phyloP scores from a whole-genome alignment of 1,140 invertebrate genomes.

The Listronotus bonariensis region DNA sequence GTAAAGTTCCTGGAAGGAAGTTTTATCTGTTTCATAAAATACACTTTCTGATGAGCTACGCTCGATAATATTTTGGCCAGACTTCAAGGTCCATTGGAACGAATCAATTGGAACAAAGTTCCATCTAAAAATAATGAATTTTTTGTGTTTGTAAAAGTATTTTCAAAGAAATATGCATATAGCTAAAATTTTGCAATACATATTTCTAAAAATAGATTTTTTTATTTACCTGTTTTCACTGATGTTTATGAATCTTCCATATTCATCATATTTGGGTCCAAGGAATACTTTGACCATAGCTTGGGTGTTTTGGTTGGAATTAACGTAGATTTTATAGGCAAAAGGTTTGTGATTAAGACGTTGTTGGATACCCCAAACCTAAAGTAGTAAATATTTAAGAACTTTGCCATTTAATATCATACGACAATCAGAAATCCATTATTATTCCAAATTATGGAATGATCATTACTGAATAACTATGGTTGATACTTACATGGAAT shows the following conservation, averaged over 20 bases:
- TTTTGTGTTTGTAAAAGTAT: no score
- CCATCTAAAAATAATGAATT: no score
- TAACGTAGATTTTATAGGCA: constrained; percentile 64
- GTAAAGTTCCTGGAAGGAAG: constrained; percentile 64
- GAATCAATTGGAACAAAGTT: constrained; percentile 73
- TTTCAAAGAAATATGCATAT: no score
- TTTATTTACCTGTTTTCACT: constrained; percentile 32
- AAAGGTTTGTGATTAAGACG: constrained; percentile 68
- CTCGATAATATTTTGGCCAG: no score
- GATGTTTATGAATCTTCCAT: constrained; percentile 58
- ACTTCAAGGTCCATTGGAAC: constrained; percentile 66
- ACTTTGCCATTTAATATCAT: no score
- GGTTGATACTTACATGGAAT: constrained; percentile 26
- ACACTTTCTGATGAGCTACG: no score
- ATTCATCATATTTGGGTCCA: constrained; percentile 69
- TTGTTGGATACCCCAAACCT: constrained; percentile 47
- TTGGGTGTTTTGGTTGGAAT: constrained; percentile 60
- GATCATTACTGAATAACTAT: no score
- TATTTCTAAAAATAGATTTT: no score
- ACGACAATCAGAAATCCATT: no score
- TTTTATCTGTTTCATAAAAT: constrained; percentile 66
- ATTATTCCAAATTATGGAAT: no score
- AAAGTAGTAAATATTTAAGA: no score
- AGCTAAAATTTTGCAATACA: no score
- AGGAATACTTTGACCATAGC: constrained; percentile 69